Percentiles rank a stretch among this genome's conserved stretches.
These are phyloP conservation scores for Megalops atlanticus DNA, from an alignment of 2,113 vertebrate genomes.

Conservation along the genomic window DNA sequence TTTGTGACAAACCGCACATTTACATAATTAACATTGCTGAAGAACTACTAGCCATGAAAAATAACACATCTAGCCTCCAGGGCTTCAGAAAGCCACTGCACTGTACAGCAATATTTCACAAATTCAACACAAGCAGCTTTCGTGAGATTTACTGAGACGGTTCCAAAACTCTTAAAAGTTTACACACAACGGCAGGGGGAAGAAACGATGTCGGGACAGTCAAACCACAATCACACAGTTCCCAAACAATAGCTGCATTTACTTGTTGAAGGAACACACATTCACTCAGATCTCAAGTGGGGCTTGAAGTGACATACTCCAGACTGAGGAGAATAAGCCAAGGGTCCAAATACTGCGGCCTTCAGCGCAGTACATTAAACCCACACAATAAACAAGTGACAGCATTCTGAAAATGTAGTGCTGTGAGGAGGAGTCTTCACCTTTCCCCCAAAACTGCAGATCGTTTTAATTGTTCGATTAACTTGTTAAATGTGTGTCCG, in stretches of 20 bases:
- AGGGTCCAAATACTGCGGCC: neutral
- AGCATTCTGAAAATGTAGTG: neutral
- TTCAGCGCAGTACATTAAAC: constrained; percentile 15
- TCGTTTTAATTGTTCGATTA: too few species aligned
- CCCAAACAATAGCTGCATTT: constrained; percentile 22
- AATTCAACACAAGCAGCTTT: too few species aligned
- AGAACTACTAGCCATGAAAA: too few species aligned
- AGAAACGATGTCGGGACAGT: neutral
- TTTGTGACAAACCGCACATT: too few species aligned
- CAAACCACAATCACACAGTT: neutral
- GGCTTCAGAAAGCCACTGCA: too few species aligned
- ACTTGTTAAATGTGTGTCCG: too few species aligned
- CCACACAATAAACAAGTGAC: neutral
- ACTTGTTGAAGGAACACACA: constrained; percentile 4
- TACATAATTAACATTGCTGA: too few species aligned
- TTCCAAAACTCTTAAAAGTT: neutral
- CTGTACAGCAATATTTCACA: too few species aligned
- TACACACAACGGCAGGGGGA: neutral
- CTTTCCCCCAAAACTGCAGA: too few species aligned
- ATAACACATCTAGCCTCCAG: too few species aligned
- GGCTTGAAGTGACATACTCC: constrained; percentile 10
- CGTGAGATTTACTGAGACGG: too few species aligned
- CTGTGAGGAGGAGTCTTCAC: too few species aligned
- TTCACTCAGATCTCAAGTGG: neutral
- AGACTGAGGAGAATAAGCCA: neutral